These are phyloP conservation scores for Euproctis similis DNA, from an alignment of 2,888 invertebrate genomes.

Conservation along the genomic window DNA sequence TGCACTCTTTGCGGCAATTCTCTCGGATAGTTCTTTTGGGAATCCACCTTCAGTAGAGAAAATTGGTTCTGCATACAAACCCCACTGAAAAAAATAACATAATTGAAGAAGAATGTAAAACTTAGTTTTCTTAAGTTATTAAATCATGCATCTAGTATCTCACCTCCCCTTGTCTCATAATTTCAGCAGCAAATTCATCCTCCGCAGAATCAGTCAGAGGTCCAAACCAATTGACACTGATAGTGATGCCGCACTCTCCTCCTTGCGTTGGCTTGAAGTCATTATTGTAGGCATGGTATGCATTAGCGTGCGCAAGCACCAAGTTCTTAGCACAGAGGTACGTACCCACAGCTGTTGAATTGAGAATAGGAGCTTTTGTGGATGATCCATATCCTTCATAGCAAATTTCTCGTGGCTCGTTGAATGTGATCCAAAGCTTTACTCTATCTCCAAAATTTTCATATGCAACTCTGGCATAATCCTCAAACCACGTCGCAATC, in stretches of 20 bases:
- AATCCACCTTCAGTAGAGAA: slow-evolving; percentile 70
- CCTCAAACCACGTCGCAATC: slow-evolving; percentile 56
- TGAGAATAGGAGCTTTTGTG: slow-evolving; percentile 40
- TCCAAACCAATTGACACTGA: slow-evolving; percentile 31
- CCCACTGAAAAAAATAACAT: slow-evolving; percentile 52
- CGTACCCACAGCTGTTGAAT: slow-evolving; percentile 54
- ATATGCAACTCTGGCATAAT: slow-evolving; percentile 58
- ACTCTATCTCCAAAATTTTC: slow-evolving; percentile 61
- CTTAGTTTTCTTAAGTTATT: no score
- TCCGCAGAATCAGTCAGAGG: slow-evolving; percentile 40
- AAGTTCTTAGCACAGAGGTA: slow-evolving; percentile 65
- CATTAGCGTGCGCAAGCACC: slow-evolving; percentile 69
- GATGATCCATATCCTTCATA: slow-evolving; percentile 52
- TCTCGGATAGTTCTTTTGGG: slow-evolving; percentile 59
- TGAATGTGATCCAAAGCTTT: slow-evolving; percentile 74
- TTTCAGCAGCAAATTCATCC: slow-evolving; percentile 44
- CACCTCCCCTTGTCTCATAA: slow-evolving; percentile 24
- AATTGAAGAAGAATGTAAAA: no score
- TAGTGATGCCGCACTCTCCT: slow-evolving; percentile 33
- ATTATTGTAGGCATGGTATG: slow-evolving; percentile 47
- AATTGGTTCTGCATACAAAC: slow-evolving; percentile 65
- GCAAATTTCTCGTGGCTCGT: slow-evolving; percentile 65
- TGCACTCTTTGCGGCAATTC: slow-evolving; percentile 53
- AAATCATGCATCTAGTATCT: no score
- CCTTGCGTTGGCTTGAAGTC: slow-evolving; percentile 35